These are phyloP conservation scores for Leptothorax acervorum DNA, from an alignment of 2,888 invertebrate species.

Conservation along the genomic window DNA sequence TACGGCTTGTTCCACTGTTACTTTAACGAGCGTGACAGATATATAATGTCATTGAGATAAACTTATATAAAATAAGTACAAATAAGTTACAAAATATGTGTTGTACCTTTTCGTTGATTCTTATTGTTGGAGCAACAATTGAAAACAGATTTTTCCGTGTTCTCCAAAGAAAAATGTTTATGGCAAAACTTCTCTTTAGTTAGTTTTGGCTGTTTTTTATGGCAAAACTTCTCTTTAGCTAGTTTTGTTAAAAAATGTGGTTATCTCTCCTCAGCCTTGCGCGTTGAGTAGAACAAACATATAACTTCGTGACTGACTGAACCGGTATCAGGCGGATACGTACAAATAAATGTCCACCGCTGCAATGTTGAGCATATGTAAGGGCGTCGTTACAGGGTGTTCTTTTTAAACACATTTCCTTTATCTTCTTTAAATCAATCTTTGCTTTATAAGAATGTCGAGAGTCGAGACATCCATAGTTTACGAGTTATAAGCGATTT, in stretches of 20 bases:
- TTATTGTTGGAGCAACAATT: not conserved
- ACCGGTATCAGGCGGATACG: constrained; percentile 26
- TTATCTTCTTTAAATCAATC: not conserved
- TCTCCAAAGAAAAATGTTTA: not conserved
- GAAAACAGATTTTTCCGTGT: not conserved
- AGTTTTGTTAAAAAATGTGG: not conserved
- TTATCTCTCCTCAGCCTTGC: constrained; percentile 15
- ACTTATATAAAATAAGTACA: not conserved
- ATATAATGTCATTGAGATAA: not conserved
- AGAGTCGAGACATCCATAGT: not conserved
- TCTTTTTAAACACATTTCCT: not conserved
- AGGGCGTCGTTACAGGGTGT: not conserved
- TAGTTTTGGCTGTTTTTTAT: not conserved
- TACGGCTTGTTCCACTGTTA: constrained; percentile 56
- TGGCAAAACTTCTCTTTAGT: not conserved
- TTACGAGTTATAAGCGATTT: not conserved
- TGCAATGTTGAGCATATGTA: not conserved
- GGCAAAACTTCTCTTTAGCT: not conserved
- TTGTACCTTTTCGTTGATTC: not conserved
- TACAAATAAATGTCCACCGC: constrained; percentile 9
- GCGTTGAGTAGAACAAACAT: not conserved
- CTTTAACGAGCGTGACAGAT: not conserved
- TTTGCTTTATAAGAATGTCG: not conserved
- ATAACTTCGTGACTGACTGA: constrained; percentile 35
- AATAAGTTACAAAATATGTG: not conserved